These are phyloP conservation scores for Galerucella pusilla DNA, from an alignment of 2,888 invertebrate species.

Conservation along the genomic window DNA sequence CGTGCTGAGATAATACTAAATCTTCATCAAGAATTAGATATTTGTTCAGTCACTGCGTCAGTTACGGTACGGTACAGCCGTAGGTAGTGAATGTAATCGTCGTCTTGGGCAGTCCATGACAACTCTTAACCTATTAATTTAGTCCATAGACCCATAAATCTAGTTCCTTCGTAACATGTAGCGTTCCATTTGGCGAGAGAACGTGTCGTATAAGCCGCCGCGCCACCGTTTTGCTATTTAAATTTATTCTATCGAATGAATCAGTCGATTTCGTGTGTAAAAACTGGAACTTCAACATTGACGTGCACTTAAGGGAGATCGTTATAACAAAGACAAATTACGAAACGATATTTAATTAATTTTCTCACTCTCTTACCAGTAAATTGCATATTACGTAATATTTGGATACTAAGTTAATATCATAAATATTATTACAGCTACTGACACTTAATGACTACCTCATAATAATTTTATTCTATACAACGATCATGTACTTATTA, in stretches of 20 bases:
- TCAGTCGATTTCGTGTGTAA: conserved; percentile 56
- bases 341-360: neutral
- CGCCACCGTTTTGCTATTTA: conserved; percentile 48
- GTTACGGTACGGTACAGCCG: neutral
- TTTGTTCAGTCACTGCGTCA: neutral
- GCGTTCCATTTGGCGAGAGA: conserved; percentile 20
- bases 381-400: too few species aligned
- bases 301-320: neutral
- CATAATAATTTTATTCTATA: too few species aligned
- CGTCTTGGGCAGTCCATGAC: conserved; percentile 13
- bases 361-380: too few species aligned
- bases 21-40: neutral
- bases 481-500: too few species aligned
- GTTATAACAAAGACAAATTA: neutral
- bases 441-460: too few species aligned
- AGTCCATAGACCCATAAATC: conserved; percentile 24
- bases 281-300: conserved; percentile 47
- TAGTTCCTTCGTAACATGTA: conserved; percentile 23
- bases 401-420: too few species aligned
- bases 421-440: too few species aligned
- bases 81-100: neutral
- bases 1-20: neutral
- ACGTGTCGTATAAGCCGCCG: conserved; percentile 24
- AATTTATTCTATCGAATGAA: conserved; percentile 58
- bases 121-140: conserved; percentile 22